Evolutionary conservation across 2,888 invertebrate species (phyloP), one percentile per base, ranked within the genome.

Genomic region (Mechanitis messenoides): DNA sequence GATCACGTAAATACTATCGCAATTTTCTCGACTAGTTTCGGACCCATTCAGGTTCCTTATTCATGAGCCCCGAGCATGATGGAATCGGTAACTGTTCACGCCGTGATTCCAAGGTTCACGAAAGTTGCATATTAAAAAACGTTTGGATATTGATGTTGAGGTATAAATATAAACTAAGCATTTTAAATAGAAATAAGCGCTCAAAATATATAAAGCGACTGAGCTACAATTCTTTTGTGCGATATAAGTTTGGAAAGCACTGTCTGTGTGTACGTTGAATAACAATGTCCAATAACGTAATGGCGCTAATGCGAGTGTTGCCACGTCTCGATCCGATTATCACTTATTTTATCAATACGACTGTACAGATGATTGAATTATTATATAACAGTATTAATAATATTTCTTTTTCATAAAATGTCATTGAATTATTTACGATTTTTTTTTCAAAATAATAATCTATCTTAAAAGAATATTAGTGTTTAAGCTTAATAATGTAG

Each of bases 161-260:
- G 7, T 6, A 38, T 38, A 38, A 38, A 2, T 1, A 38, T 38
- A 38, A 38, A 38, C 7, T 38, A 7, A 6, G 47, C 20, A 47
- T n/a, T 12, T 28, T 47, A n/a, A 47, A 7, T 28, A 47, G 2
- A 28, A 28, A 28, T 28, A 28, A 7, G 12, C 3, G 12, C 12
- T 47, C 12, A 47, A 47, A 47, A 47, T 47, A 1, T 20, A 47
- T 47, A n/a, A n/a, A 47, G 2, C 1, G n/a, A 28, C 47, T 20
- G 28, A 28, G 2, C 1, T 20, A 28, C 7, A 47, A n/a, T n/a
- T 47, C 3, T 47, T 28, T 47, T 20, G n/a, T 47, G 20, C 4
- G 9, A 33, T 4, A 63, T 31, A 62, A 78, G 68, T 74, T 84
- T 84, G 80, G 77, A 76, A 65, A 68, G 61, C 81, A 45, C 62